Conservation (phyloP, 2,113 vertebrate species). For the Lanius ludovicianus region DNA sequence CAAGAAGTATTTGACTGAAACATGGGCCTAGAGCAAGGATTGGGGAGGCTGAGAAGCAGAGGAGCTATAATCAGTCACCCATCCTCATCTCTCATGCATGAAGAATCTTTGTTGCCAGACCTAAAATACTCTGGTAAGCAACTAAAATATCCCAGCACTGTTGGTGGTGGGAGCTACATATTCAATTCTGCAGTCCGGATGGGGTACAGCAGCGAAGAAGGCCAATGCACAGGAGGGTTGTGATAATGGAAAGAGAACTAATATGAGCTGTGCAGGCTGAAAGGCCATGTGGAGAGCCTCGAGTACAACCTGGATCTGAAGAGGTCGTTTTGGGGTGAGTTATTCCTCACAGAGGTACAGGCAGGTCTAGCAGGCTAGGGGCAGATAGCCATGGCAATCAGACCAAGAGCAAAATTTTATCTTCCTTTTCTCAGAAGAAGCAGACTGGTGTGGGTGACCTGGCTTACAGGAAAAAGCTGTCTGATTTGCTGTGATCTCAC, state of each 20-base stretch:
- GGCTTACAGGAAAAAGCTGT: background rate
- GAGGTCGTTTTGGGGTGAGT: background rate
- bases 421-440: background rate
- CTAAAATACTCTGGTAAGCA: background rate
- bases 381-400: background rate
- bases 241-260: background rate
- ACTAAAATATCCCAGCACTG: background rate
- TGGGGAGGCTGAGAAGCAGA: background rate
- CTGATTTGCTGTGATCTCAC: background rate
- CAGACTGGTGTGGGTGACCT: background rate
- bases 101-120: background rate
- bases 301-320: background rate
- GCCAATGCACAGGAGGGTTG: background rate
- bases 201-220: background rate
- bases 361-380: background rate
- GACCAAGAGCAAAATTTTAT: background rate
- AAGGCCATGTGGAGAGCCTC: background rate
- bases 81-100: background rate
- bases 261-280: background rate
- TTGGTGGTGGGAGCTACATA: background rate
- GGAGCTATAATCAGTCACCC: background rate
- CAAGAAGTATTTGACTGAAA: background rate
- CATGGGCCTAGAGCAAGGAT: background rate
- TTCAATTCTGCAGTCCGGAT: background rate
- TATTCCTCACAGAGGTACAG: background rate